Evolutionary conservation across 1,140 invertebrate genomes (phyloP), one percentile per base, ranked within the genome.

Genomic region (Atopsyche davidsoni): DNA sequence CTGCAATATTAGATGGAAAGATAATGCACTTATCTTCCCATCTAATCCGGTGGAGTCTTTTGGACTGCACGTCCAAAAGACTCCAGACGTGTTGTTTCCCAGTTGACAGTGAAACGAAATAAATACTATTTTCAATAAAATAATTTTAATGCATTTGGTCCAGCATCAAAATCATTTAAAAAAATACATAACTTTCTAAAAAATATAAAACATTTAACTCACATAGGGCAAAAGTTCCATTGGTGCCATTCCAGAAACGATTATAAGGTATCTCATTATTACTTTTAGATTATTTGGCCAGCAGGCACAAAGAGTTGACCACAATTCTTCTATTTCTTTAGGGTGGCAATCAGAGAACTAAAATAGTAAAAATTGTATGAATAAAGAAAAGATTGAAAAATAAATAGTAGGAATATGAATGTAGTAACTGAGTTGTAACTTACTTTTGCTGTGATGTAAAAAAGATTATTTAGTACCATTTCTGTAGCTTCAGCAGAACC

Each of bases 401-500:
- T 16, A 7, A 41, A 6, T 23, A 19, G 39, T 43, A 44, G 40
- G 41, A 42, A 55, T 35, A 51, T 25, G 17, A 22, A 52, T 32
- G 18, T 13, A 51, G 22, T n/a, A 38, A 41, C 10, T 25, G 16
- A 16, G 18, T 45, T 52, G 16, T 43, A 25, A 54, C 25, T 51
- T 75, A 92, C 89, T 82, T 95, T 96, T 0, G 91, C 89, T 6
- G 95, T 99, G 58, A 98, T 89, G 65, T 98, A 98, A 67, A 99
- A 93, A 0, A 99, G 80, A 75, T 99, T 99, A 68, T 98, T 99
- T 16, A 99, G 78, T 14, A 99, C 91, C 92, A 99, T 97, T 76
- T 99, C 95, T 1, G 96, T 98, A n/a, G 96, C 96, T 75, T 98
- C 92, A 0, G 90, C 91, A 1, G 92, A 96, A 14, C 96, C 96